phyloP scores from a whole-genome alignment of 2,113 vertebrate species.

The Tamias sibiricus region DNA sequence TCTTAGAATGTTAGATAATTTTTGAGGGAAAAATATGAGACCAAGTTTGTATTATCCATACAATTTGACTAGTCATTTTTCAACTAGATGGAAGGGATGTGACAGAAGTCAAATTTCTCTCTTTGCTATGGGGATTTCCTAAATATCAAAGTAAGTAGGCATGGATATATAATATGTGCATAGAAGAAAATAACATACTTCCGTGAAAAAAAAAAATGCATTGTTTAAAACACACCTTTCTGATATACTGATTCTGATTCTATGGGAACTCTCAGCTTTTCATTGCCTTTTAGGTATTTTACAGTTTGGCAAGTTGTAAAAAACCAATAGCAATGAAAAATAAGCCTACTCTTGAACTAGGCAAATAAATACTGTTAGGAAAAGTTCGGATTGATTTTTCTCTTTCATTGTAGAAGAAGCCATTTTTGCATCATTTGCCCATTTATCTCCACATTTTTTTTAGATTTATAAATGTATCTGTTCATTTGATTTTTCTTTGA shows the following conservation, averaged over 20 bases:
- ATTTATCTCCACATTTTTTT: slow-evolving; percentile 40
- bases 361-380: slow-evolving; percentile 32
- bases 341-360: not conserved
- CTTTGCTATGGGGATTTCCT: not conserved
- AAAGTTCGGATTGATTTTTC: slow-evolving; percentile 29
- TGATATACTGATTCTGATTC: not conserved
- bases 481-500: not conserved
- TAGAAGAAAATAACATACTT: not conserved
- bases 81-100: not conserved
- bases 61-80: not conserved
- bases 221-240: not conserved
- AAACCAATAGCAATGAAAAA: slow-evolving; percentile 30
- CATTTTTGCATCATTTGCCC: not conserved
- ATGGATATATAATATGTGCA: not conserved
- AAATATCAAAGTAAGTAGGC: not conserved
- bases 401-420: not conserved
- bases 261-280: not conserved
- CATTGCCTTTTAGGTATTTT: slow-evolving; percentile 25
- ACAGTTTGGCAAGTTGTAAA: not conserved
- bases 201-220: not conserved
- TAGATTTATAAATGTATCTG: not conserved
- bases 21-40: not conserved
- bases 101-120: not conserved
- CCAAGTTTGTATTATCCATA: not conserved
- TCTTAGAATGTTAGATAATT: not conserved